phyloP scores from a whole-genome alignment of 2,888 invertebrate genomes.

The Nomada fucata region DNA sequence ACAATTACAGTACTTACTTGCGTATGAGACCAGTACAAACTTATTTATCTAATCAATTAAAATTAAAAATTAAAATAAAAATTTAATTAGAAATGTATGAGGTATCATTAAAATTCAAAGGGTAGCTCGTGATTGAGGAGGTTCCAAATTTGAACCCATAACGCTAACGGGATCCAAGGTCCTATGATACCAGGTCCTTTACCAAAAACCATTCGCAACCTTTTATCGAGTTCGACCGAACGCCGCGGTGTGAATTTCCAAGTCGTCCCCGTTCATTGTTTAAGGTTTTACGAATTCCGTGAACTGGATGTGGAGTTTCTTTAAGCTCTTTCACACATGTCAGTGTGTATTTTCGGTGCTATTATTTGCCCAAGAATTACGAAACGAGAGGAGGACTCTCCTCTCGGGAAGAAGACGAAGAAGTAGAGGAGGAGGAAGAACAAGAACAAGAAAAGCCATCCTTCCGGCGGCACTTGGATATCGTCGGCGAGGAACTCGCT shows the following conservation, averaged over 20 bases:
- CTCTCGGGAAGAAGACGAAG: conserved; percentile 16
- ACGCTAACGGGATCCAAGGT: background rate
- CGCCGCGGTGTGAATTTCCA: conserved; percentile 41
- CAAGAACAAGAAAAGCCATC: conserved; percentile 24
- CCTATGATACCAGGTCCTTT: background rate
- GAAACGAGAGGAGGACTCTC: conserved; percentile 49
- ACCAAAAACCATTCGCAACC: conserved; percentile 19
- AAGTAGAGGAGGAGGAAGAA: background rate
- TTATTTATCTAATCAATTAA: no score
- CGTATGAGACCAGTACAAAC: no score
- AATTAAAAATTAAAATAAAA: no score
- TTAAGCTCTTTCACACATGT: conserved; percentile 57
- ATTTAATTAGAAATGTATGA: no score
- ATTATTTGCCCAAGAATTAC: conserved; percentile 63
- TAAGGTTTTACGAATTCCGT: conserved; percentile 54
- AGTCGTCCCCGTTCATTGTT: conserved; percentile 41
- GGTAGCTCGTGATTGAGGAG: no score
- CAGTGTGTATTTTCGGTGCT: conserved; percentile 62
- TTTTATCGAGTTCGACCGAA: conserved; percentile 23
- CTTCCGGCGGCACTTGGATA: conserved; percentile 26
- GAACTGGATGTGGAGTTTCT: conserved; percentile 58
- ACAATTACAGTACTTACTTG: no score
- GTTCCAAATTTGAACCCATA: background rate
- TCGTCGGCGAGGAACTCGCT: conserved; percentile 4
- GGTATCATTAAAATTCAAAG: no score